Base-by-base conservation (phyloP, 2,888 invertebrate species). In the Elmis aenea region DNA sequence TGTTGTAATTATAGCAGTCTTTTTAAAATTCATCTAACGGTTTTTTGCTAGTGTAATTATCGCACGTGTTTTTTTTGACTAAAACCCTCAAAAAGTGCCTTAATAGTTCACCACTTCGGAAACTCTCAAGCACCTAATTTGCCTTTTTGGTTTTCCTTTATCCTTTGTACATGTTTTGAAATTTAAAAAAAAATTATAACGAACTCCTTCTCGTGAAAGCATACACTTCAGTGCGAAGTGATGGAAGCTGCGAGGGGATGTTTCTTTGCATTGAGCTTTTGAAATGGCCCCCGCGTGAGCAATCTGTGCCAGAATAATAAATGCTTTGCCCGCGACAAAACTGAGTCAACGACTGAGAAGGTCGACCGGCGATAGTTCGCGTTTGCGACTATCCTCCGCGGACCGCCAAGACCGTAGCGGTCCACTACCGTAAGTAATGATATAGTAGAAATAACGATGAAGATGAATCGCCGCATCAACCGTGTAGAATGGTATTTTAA, bases 101-200 rank as follows among this genome's bases (percentile, higher is more conserved):
- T n/a, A n/a, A n/a, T n/a, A n/a, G n/a, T n/a, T n/a, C n/a, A n/a
- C n/a, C n/a, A n/a, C n/a, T n/a, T n/a, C n/a, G n/a, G n/a, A n/a
- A n/a, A n/a, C n/a, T n/a, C n/a, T n/a, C n/a, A n/a, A n/a, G n/a
- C n/a, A n/a, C n/a, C n/a, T n/a, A n/a, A n/a, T n/a, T n/a, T n/a
- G n/a, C n/a, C n/a, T n/a, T n/a, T n/a, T n/a, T n/a, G n/a, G n/a
- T n/a, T 18, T 18, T 18, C 5, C 18, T 18, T 8, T 5, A 18
- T 54, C 54, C 51, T 56, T 51, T 53, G 51, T 51, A 56, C 52
- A 53, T 41, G 39, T 48, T 55, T 47, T 50, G 45, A 52, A 56
- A 59, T 58, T 59, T n/a, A n/a, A n/a, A n/a, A 57, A 59, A 58
- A 54, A 56, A 55, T 53, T 55, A 56, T 58, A 56, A 59, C 57